Percentiles rank a stretch among this genome's conserved stretches.
These are phyloP conservation scores for Harlomillsia oculata DNA, from an alignment of 1,140 invertebrate genomes.

Conservation along the genomic window DNA sequence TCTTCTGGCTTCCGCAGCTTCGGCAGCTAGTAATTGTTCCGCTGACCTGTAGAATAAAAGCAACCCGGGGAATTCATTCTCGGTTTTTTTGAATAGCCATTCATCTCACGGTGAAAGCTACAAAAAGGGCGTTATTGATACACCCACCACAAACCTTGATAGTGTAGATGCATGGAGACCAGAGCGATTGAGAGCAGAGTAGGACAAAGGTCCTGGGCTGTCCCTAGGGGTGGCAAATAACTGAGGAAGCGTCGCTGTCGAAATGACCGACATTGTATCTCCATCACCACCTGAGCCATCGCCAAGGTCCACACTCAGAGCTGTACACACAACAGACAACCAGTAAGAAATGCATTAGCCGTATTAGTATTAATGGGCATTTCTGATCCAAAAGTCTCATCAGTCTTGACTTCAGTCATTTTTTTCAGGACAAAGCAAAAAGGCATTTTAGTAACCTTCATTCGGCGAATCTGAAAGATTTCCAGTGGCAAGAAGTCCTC, in stretches of 20 bases:
- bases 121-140: neutral
- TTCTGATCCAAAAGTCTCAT: neutral
- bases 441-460: slow-evolving; percentile 47
- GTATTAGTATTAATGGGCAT: neutral
- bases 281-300: slow-evolving; percentile 55
- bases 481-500: slow-evolving; percentile 55
- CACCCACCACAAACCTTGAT: slow-evolving; percentile 47
- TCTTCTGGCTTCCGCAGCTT: slow-evolving; percentile 47
- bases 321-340: slow-evolving; percentile 12
- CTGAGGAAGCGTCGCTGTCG: slow-evolving; percentile 59
- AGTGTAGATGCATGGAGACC: slow-evolving; percentile 59
- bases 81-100: too few species aligned
- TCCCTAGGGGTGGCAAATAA: slow-evolving; percentile 33
- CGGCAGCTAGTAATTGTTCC: slow-evolving; percentile 53
- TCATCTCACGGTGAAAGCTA: too few species aligned
- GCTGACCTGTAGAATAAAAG: slow-evolving; percentile 66
- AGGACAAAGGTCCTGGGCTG: slow-evolving; percentile 33
- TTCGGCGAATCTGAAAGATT: slow-evolving; percentile 68
- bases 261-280: slow-evolving; percentile 62
- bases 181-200: slow-evolving; percentile 56
- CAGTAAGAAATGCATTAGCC: neutral
- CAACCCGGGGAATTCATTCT: too few species aligned
- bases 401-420: neutral
- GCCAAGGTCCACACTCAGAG: slow-evolving; percentile 51
- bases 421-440: neutral